Evolutionary conservation across 2,888 invertebrate genomes (phyloP).

Genomic region (Cabera pusaria): DNA sequence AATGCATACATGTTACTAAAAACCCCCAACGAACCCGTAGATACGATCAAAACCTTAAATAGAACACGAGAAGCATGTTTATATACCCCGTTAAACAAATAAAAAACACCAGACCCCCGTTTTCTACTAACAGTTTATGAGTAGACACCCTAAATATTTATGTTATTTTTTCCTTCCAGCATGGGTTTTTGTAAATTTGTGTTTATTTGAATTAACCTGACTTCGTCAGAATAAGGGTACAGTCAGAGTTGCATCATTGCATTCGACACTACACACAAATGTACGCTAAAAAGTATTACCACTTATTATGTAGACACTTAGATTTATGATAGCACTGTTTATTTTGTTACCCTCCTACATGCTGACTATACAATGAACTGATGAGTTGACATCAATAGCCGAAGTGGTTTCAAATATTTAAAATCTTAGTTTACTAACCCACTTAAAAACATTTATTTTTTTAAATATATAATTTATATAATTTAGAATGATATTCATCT

Average conservation of each 20-base stretch:
- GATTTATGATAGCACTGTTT: conserved; percentile 60
- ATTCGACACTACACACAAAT: conserved; percentile 84
- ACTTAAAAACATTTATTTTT: no score
- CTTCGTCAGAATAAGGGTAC: conserved; percentile 65
- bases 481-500: no score
- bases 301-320: conserved; percentile 60
- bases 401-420: conserved; percentile 16
- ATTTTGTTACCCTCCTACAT: conserved; percentile 71
- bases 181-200: conserved; percentile 81
- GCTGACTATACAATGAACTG: conserved; percentile 41
- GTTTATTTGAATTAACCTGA: conserved; percentile 81
- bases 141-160: conserved; percentile 76
- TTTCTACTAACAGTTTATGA: conserved; percentile 79
- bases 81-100: conserved; percentile 70
- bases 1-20: conserved; percentile 68
- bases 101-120: conserved; percentile 70
- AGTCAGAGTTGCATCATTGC: conserved; percentile 84
- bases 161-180: conserved; percentile 78
- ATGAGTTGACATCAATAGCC: conserved; percentile 6
- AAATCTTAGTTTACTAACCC: neutral
- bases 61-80: conserved; percentile 55
- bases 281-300: conserved; percentile 81
- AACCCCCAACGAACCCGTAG: conserved; percentile 30
- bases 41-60: conserved; percentile 12
- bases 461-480: no score